Evolutionary conservation across 2,888 invertebrate species (phyloP), one percentile per base, ranked within the genome.

Genomic region (Drosophila emarginata): DNA sequence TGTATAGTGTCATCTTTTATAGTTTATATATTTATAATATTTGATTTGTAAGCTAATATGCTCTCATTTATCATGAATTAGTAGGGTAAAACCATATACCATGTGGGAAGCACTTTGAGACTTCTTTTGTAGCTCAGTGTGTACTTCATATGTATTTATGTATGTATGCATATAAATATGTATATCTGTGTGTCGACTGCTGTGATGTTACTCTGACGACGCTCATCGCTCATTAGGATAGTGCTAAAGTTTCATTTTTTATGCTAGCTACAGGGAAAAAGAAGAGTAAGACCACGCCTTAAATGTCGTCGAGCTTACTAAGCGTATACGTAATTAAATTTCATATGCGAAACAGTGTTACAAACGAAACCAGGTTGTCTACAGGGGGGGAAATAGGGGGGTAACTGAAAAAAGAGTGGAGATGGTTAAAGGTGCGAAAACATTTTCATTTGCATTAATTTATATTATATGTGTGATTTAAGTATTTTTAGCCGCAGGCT

Each of bases 251-350:
- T 45, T 61, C 61, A 57, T 64, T 63, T 21, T 66, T 77, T 40
- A 64, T 64, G 67, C 64, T 61, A 65, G 32, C 57, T 57, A 32
- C 64, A 64, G 50, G 39, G 67, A 26, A 23, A 2, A 2, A 14
- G 39, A 14, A n/a, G 21, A 21, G 3, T 39, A 14, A 9, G 37
- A 3, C 21, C 21, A 57, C 36, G 14, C 36, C 21, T 51, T 36
- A 45, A 61, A 61, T 52, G 39, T 23, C 61, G 11, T 23, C 71
- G 5, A 36, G 63, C 45, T 28, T 28, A 68, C 64, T 53, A 40
- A 37, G 75, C 84, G 83, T 75, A 78, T 78, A 75, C 87, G 87
- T 87, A 88, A 84, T 84, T 88, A 87, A 84, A 84, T 88, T 87
- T 74, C 64, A 76, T 58, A 57, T 64, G 57, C 21, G 32, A 26